Base-by-base conservation (phyloP, 2,113 vertebrate genomes). In the Zosterops pallidus region DNA sequence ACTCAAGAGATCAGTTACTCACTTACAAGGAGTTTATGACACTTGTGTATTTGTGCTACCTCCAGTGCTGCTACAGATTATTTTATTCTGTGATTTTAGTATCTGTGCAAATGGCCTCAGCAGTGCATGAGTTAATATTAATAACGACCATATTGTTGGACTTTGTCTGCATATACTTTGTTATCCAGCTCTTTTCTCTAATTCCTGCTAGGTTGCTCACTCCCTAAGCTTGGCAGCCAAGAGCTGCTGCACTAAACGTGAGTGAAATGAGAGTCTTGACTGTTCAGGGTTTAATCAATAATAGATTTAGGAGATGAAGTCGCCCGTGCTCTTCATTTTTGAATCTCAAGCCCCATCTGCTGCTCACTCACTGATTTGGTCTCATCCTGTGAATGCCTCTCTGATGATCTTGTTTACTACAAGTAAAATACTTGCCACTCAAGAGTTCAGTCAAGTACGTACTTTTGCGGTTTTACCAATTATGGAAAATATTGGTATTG, bases 271-370 rank as follows among this genome's bases (percentile, higher is more conserved):
- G 86, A 92, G 74, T 64, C 95, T 89, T 96, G 97, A 96, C 46
- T 68, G 82, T 75, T 90, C 94, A 87, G 94, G 94, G 92, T 92
- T 97, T 96, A 96, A 97, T 98, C 97, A 97, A 96, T 97, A 97
- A 97, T 95, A 94, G 95, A 98, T 97, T 97, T 97, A 96, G 86
- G 85, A 97, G 89, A 97, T 95, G 95, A 93, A 95, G 46, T 49
- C 5, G 2, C 76, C 94, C 31, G 2, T 92, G 92, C 79, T 96
- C 96, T 97, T 95, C 90, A 84, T 96, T 97, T 94, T 74, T 97
- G 96, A 87, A 96, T 97, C 96, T 97, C 95, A 98, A 96, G 97
- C 97, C 97, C 97, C 98, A 97, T 97, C 97, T 98, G 97, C 97
- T 97, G 97, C 97, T 97, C 65, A 4, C 44, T 95, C 91, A 90